Evolutionary conservation across 2,797 vertebrate genomes (phyloP).

Genomic region (Sandelia bainsii): DNA sequence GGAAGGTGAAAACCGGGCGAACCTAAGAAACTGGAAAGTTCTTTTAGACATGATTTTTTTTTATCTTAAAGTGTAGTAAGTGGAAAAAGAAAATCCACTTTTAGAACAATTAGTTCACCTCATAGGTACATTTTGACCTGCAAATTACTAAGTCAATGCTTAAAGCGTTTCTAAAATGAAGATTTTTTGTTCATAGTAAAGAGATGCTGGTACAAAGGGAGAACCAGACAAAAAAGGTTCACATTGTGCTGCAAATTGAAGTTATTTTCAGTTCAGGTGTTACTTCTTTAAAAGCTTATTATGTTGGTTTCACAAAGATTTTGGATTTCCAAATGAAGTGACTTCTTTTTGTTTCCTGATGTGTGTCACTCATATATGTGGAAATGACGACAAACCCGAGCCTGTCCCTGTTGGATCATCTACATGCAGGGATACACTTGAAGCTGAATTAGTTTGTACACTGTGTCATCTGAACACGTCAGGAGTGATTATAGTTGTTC

Average conservation of each 20-base stretch:
- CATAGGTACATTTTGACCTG: neutral
- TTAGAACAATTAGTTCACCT: neutral
- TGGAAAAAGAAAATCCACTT: too few species aligned
- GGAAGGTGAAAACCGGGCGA: slow-evolving; percentile 4
- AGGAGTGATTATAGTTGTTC: neutral
- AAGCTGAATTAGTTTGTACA: neutral
- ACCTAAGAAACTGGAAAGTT: neutral
- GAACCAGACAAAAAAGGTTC: neutral
- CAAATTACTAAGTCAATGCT: neutral
- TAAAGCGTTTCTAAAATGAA: neutral
- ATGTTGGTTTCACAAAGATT: too few species aligned
- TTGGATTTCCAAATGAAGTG: too few species aligned
- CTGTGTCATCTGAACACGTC: neutral
- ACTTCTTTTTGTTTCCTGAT: neutral
- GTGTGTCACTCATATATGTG: neutral
- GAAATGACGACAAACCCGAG: neutral
- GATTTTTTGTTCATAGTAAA: neutral
- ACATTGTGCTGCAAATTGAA: neutral
- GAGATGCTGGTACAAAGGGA: neutral
- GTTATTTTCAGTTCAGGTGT: neutral
- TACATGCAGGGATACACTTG: neutral
- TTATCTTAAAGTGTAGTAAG: neutral
- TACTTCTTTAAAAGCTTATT: neutral
- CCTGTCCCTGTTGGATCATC: neutral
- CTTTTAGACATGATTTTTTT: neutral